phyloP scores from a whole-genome alignment of 2,888 invertebrate genomes.

The Zonitis immaculata region DNA sequence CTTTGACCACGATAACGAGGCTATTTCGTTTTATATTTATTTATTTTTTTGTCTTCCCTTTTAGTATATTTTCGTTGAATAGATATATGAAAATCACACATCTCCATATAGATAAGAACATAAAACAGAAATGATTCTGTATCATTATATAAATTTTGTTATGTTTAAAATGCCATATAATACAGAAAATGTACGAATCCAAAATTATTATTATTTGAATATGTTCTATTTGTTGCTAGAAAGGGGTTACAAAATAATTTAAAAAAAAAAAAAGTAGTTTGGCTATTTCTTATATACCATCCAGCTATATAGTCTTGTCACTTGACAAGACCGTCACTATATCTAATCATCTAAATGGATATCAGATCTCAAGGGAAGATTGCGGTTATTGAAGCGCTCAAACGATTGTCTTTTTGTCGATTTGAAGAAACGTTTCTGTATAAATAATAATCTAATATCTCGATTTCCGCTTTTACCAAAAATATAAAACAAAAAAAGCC shows the following conservation, averaged over 20 bases:
- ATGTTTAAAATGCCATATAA: constrained; percentile 11
- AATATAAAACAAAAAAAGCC: too few species aligned
- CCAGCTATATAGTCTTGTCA: constrained; percentile 11
- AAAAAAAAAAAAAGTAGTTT: too few species aligned
- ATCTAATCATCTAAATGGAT: constrained; percentile 23
- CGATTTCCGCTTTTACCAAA: too few species aligned
- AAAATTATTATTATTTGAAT: constrained; percentile 16
- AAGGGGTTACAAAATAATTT: too few species aligned
- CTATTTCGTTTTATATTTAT: neutral
- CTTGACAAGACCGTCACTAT: constrained; percentile 13
- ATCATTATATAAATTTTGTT: constrained; percentile 15
- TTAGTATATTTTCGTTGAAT: constrained; percentile 7
- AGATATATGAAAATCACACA: constrained; percentile 20
- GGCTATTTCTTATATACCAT: too few species aligned
- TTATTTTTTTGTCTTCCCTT: neutral
- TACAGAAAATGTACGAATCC: too few species aligned
- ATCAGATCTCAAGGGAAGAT: constrained; percentile 21
- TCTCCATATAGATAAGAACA: constrained; percentile 1
- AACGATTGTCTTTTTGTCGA: constrained; percentile 17
- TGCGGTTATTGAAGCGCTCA: constrained; percentile 17
- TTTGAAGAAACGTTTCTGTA: constrained; percentile 9
- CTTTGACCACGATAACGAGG: constrained; percentile 18
- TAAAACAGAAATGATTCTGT: constrained; percentile 10
- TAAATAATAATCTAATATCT: constrained; percentile 9
- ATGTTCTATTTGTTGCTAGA: too few species aligned